A percentile compares a stretch with the other conserved stretches of the same genome.
phyloP scores from a whole-genome alignment of 2,797 vertebrate species.

The Malurus leucopterus region DNA sequence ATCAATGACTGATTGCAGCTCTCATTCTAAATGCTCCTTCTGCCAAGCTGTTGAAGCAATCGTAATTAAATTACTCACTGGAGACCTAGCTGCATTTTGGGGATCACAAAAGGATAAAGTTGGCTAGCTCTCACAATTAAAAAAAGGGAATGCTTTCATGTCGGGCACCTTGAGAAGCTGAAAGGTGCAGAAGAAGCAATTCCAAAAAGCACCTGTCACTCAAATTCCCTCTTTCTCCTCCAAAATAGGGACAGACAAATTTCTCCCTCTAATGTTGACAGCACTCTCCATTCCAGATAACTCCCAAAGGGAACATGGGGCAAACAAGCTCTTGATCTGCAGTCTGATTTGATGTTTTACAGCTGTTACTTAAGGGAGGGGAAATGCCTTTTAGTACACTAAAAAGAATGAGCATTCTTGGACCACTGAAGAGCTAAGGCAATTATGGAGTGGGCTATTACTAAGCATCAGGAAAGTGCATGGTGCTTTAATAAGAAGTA shows the following conservation, averaged over 20 bases:
- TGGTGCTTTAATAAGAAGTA: not conserved
- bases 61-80: slow-evolving; percentile 33
- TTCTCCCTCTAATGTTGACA: not conserved
- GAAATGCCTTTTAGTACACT: not conserved
- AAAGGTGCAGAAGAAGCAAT: not conserved
- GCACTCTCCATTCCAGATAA: not conserved
- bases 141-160: not conserved
- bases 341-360: not conserved
- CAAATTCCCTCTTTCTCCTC: not conserved
- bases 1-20: slow-evolving; percentile 16
- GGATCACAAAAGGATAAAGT: slow-evolving; percentile 18
- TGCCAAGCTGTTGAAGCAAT: slow-evolving; percentile 24
- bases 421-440: not conserved
- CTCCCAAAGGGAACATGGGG: not conserved
- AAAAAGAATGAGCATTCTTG: not conserved
- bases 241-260: not conserved
- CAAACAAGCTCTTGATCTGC: not conserved
- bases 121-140: not conserved
- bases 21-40: slow-evolving; percentile 9
- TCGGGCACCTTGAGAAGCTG: slow-evolving; percentile 28
- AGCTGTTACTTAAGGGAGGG: not conserved
- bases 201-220: not conserved
- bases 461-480: not conserved
- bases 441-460: not conserved
- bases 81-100: slow-evolving; percentile 5